Percentiles rank a stretch among this genome's conserved stretches.
phyloP scores from a whole-genome alignment of 30 jellyfish, hydroid and myxozoan species.

The Turritopsis rubra region DNA sequence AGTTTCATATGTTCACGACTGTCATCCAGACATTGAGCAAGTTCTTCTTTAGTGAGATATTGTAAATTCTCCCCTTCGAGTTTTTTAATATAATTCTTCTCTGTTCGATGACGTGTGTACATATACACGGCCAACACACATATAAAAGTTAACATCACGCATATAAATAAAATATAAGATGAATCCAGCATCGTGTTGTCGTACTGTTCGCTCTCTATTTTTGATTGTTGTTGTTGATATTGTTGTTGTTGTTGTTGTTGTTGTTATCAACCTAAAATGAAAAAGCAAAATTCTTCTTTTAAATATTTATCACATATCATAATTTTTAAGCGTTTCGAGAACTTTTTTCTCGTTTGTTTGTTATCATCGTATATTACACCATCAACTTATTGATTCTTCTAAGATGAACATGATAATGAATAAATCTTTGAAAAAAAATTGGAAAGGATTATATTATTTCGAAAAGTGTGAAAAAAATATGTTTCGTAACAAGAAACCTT shows the following conservation, averaged over 20 bases:
- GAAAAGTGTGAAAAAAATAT: too few species aligned
- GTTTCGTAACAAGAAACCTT: too few species aligned
- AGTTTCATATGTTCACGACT: slow-evolving; percentile 6
- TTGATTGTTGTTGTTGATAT: not conserved
- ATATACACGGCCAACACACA: not conserved
- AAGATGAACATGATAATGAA: too few species aligned
- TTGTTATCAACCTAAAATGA: not conserved
- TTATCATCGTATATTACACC: too few species aligned
- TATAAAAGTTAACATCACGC: not conserved
- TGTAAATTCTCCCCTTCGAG: not conserved
- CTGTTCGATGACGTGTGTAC: not conserved
- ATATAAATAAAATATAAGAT: not conserved
- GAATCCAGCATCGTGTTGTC: not conserved
- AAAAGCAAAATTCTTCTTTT: not conserved
- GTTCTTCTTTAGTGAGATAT: not conserved
- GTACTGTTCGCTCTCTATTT: not conserved
- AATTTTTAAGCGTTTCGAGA: too few species aligned
- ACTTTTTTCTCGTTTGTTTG: too few species aligned
- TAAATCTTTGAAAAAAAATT: too few species aligned
- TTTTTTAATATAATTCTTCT: not conserved
- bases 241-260: slow-evolving; percentile 1
- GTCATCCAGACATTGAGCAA: not conserved
- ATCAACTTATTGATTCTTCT: too few species aligned
- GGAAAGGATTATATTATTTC: too few species aligned
- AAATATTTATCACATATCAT: too few species aligned